A percentile compares a stretch with the other conserved stretches of the same genome.
Conservation (phyloP, 2,888 invertebrate genomes). For the Caenorhabditis panamensis region DNA sequence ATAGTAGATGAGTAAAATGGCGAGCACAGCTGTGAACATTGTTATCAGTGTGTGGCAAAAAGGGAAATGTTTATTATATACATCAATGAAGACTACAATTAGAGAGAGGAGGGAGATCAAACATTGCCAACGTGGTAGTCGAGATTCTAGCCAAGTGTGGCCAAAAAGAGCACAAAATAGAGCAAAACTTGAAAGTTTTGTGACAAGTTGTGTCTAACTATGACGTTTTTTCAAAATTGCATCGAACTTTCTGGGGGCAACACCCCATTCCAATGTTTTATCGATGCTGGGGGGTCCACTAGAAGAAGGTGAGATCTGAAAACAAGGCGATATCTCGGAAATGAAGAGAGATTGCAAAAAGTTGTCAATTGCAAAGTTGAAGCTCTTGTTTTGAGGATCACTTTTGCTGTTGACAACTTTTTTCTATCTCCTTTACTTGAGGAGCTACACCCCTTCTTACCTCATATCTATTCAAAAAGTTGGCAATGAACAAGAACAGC, state of each 20-base stretch:
- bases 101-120: background rate
- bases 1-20: constrained; percentile 16
- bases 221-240: constrained; percentile 16
- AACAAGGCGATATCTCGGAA: background rate
- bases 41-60: background rate
- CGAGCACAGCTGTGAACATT: constrained; percentile 11
- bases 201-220: too few species aligned
- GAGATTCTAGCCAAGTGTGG: background rate
- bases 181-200: too few species aligned
- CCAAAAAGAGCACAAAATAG: too few species aligned
- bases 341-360: too few species aligned
- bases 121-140: constrained; percentile 16
- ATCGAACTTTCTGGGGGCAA: constrained; percentile 25
- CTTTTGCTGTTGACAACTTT: too few species aligned
- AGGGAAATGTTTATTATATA: too few species aligned
- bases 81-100: background rate
- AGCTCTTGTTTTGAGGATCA: too few species aligned
- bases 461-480: constrained; percentile 59
- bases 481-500: constrained; percentile 58
- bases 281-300: constrained; percentile 12
- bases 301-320: constrained; percentile 5
- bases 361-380: too few species aligned
- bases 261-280: constrained; percentile 23
- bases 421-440: too few species aligned
- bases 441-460: too few species aligned